Evolutionary conservation across 2,113 vertebrate species (phyloP).

Genomic region (Caranx ignobilis): DNA sequence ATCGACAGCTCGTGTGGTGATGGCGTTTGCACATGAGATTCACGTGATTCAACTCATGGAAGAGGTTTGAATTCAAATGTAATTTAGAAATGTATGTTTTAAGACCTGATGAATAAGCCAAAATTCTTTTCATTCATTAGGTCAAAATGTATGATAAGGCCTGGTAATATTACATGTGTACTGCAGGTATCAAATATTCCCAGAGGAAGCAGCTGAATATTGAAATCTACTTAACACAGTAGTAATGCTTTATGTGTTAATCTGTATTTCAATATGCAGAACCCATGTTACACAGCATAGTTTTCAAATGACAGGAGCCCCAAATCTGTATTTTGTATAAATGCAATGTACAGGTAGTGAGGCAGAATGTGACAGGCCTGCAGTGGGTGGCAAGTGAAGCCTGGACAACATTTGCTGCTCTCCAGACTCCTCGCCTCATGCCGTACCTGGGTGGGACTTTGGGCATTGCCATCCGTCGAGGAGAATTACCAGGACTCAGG

Average conservation of each 20-base stretch:
- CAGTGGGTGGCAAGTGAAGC: slow-evolving; percentile 80
- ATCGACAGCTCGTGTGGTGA: slow-evolving; percentile 31
- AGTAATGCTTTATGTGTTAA: too few species aligned
- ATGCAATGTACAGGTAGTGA: slow-evolving; percentile 46
- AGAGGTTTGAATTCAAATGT: not conserved
- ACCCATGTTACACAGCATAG: too few species aligned
- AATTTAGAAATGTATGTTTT: too few species aligned
- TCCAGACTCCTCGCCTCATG: slow-evolving; percentile 54
- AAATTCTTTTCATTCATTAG: too few species aligned
- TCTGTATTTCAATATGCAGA: too few species aligned
- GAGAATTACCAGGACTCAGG: slow-evolving; percentile 64
- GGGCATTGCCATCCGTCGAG: slow-evolving; percentile 77
- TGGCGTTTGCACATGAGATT: not conserved
- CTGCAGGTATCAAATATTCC: too few species aligned
- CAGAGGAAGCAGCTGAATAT: too few species aligned
- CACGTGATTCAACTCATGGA: not conserved
- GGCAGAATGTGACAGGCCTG: slow-evolving; percentile 71
- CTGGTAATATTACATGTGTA: too few species aligned
- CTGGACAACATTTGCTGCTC: slow-evolving; percentile 46
- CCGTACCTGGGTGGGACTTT: slow-evolving; percentile 77
- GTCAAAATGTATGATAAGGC: too few species aligned
- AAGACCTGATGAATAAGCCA: not conserved
- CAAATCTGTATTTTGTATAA: too few species aligned
- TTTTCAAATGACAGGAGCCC: too few species aligned
- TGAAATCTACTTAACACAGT: too few species aligned